A percentile compares a stretch with the other conserved stretches of the same genome.
Conservation (phyloP, 2,113 vertebrate species). For the Thymallus thymallus region DNA sequence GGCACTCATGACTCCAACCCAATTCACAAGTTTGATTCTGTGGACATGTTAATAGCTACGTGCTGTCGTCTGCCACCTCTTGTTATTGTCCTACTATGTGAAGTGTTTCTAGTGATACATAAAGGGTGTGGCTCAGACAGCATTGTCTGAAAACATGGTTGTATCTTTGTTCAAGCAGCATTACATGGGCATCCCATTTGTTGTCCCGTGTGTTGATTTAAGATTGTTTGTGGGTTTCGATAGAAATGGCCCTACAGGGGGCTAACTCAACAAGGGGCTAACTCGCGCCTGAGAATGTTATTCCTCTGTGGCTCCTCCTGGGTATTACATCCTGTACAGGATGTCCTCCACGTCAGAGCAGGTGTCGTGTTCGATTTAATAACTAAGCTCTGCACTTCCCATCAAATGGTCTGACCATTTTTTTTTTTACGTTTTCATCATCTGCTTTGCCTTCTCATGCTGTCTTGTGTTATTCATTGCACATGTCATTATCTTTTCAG, state of each 20-base stretch:
- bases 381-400: neutral
- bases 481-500: too few relatives aligned
- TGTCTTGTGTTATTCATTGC: too few relatives aligned
- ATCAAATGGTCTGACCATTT: too few relatives aligned
- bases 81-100: neutral
- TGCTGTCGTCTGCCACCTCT: neutral
- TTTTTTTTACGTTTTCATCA: too few relatives aligned
- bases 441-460: too few relatives aligned
- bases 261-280: neutral
- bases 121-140: slow-evolving; percentile 6
- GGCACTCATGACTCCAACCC: neutral
- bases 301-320: slow-evolving; percentile 14
- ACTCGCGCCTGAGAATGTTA: neutral
- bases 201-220: neutral
- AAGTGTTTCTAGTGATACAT: slow-evolving; percentile 5
- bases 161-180: neutral
- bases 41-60: neutral
- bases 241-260: neutral
- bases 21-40: neutral
- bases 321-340: neutral
- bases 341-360: neutral
- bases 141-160: slow-evolving; percentile 2
- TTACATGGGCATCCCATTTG: neutral
- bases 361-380: neutral
- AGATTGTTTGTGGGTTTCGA: neutral